Evolutionary conservation across 2,888 invertebrate genomes (phyloP), one percentile per base, ranked within the genome.

Genomic region (Melanchra persicariae): DNA sequence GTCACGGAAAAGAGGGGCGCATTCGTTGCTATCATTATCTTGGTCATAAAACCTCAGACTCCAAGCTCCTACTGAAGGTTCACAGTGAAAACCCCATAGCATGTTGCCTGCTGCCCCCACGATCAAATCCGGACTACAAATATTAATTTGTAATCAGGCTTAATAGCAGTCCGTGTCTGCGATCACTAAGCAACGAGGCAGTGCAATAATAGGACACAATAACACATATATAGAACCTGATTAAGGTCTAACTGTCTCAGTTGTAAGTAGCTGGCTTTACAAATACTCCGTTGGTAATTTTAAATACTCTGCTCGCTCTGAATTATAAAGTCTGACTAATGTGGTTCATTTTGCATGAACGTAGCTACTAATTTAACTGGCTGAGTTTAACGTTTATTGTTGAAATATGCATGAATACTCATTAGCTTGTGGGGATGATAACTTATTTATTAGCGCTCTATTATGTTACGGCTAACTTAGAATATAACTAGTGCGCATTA

Each of bases 341-440:
- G 69, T 59, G 62, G 47, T 59, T 65, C 70, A 85, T 83, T 74
- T 74, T 37, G 55, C 59, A 67, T 57, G 77, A 63, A 57, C 51
- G 61, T 75, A 45, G 82, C 63, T 73, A 67, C 79, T 73, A 82
- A 72, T 82, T 79, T 72, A 64, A 72, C 79, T 45, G 51, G n/a
- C 54, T 43, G 54, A 60, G 55, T 79, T 82, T 67, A 63, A 73
- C 60, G 62, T 73, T 57, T 73, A 66, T 72, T 60, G 82, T 79
- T 82, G 60, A 67, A 82, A 64, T 79, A 73, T 77, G 54, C 82
- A 78, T 79, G 74, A 68, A 73, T 64, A 66, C 79, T 64, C 52
- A 63, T 79, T 72, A 82, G 52, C 52, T 64, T 51, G 49, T 65
- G 54, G 51, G 62, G 22, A 70, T 62, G 51, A 81, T 69, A 55